Evolutionary conservation across 2,888 invertebrate genomes (phyloP).

Genomic region (Meandrusa payeni): DNA sequence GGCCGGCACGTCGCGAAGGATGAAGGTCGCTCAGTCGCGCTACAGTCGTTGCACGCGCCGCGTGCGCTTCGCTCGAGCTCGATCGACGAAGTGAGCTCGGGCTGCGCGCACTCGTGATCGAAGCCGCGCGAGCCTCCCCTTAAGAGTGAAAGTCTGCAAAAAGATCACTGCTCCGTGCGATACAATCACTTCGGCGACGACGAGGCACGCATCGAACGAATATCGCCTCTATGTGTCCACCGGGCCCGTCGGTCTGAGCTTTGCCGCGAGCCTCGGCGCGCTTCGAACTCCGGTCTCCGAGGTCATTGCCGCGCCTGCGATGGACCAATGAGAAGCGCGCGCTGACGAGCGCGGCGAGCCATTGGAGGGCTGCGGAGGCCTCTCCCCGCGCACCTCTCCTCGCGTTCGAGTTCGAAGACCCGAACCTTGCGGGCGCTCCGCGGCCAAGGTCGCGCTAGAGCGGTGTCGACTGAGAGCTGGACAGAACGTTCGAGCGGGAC

Average conservation of each 20-base stretch:
- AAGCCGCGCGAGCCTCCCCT: slow-evolving; percentile 64
- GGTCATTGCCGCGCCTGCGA: slow-evolving; percentile 88
- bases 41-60: slow-evolving; percentile 58
- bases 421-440: slow-evolving; percentile 93
- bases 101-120: slow-evolving; percentile 68
- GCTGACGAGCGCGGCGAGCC: slow-evolving; percentile 64
- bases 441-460: slow-evolving; percentile 86
- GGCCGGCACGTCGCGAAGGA: slow-evolving; percentile 65
- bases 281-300: slow-evolving; percentile 90
- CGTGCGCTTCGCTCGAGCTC: slow-evolving; percentile 79
- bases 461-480: slow-evolving; percentile 64
- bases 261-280: slow-evolving; percentile 85
- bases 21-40: slow-evolving; percentile 68
- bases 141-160: slow-evolving; percentile 83
- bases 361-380: slow-evolving; percentile 67
- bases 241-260: slow-evolving; percentile 76
- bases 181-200: slow-evolving; percentile 71
- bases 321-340: slow-evolving; percentile 76
- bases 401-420: slow-evolving; percentile 86
- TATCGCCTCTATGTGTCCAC: slow-evolving; percentile 73
- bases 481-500: slow-evolving; percentile 63
- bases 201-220: slow-evolving; percentile 61
- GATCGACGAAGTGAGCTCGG: slow-evolving; percentile 77
- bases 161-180: slow-evolving; percentile 74
- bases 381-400: slow-evolving; percentile 60